Percentiles rank a stretch among this genome's conserved stretches.
phyloP scores from a whole-genome alignment of 2,888 invertebrate species.

The Leptopterna dolabrata region DNA sequence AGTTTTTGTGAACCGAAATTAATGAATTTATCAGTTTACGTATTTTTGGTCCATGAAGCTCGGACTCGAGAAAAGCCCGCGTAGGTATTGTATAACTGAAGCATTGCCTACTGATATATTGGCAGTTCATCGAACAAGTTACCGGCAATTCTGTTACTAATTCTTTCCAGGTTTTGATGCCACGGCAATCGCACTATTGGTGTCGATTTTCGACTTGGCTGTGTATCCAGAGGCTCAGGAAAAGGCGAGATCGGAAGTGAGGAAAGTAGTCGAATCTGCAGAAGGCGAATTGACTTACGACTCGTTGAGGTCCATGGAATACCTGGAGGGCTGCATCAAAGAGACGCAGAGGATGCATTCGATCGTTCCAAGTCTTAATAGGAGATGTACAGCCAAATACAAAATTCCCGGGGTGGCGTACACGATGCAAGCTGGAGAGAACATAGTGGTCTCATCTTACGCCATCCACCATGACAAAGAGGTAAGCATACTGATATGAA shows the following conservation, averaged over 20 bases:
- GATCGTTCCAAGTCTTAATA: background rate
- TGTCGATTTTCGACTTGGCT: constrained; percentile 7
- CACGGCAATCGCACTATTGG: background rate
- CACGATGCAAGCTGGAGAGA: constrained; percentile 33
- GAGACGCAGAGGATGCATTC: constrained; percentile 38
- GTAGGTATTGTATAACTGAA: too few species aligned
- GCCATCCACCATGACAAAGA: constrained; percentile 34
- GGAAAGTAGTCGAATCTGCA: background rate
- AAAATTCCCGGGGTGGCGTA: background rate
- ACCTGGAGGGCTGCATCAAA: constrained; percentile 44
- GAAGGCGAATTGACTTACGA: constrained; percentile 5
- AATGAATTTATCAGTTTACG: too few species aligned
- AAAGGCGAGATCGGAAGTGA: constrained; percentile 33
- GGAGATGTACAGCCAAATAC: constrained; percentile 38
- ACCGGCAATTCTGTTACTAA: background rate
- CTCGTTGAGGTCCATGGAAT: constrained; percentile 35
- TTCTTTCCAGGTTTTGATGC: constrained; percentile 41
- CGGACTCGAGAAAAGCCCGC: too few species aligned
- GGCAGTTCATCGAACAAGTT: too few species aligned
- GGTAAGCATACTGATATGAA: too few species aligned
- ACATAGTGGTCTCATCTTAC: background rate
- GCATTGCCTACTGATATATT: too few species aligned
- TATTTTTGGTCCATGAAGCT: too few species aligned
- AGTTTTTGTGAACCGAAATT: too few species aligned
- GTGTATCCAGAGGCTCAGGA: constrained; percentile 32